Evolutionary conservation across 2,113 vertebrate genomes (phyloP), one percentile per base, ranked within the genome.

Genomic region (Gobius niger): DNA sequence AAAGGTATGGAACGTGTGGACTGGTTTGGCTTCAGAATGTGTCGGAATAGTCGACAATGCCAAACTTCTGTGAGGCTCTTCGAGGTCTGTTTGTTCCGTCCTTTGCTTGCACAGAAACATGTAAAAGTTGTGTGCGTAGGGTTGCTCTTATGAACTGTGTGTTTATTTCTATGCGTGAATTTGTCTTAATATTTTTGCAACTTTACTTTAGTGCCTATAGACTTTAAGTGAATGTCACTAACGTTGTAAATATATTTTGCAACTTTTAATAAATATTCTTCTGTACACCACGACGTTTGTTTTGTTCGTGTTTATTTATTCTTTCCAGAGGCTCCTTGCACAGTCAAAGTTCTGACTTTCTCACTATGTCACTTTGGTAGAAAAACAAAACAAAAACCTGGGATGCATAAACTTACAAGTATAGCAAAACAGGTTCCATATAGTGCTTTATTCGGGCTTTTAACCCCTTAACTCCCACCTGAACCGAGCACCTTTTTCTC

Each of bases 71-170:
- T 3, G 56, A 71, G 77, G 62, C 63, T 78, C 64, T 1, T 42
- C 16, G 50, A 19, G 4, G n/a, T 52, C 7, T 19, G 70, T 67
- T 71, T 75, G 24, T 34, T 4, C 24, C 3, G 24, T 34, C 63
- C 68, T 81, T 70, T 81, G 76, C 77, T 80, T 81, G 87, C 81
- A 82, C 80, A 82, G 84, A 47, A 77, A 79, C 56, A 73, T 78
- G 75, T 81, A 69, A 71, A 9, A 56, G 64, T 78, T 81, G 61
- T 54, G 59, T 82, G 72, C 73, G 81, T 78, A 81, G 70, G 9
- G 61, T 84, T 50, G 64, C 59, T 80, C 7, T 72, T 57, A 68
- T 70, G 9, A 70, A 71, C 41, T 72, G 18, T 78, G 46, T 84
- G 63, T 84, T 87, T 82, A 82, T 83, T 79, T 78, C 47, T 74